Evolutionary conservation across 2,113 vertebrate genomes (phyloP).

Genomic region (Tachysurus vachellii): DNA sequence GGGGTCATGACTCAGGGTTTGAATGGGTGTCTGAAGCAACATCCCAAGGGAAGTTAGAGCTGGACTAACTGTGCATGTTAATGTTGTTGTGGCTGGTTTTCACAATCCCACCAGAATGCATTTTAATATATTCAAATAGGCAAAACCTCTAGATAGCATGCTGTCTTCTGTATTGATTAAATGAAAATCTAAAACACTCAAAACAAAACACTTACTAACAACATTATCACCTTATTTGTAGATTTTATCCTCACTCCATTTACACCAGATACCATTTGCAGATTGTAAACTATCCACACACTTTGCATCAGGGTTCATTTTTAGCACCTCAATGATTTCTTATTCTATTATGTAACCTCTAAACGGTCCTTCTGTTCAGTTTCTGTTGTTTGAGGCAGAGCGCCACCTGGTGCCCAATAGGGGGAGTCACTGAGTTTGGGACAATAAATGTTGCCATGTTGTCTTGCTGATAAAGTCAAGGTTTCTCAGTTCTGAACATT

Average conservation of each 20-base stretch:
- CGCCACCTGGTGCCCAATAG: conserved; percentile 24
- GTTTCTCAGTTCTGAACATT: not conserved
- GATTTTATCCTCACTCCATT: not conserved
- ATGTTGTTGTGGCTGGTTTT: conserved; percentile 43
- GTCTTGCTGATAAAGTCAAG: not conserved
- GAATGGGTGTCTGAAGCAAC: conserved; percentile 54
- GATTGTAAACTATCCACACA: not conserved
- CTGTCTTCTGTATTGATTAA: not conserved
- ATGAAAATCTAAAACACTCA: not conserved
- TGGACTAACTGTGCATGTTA: conserved; percentile 51
- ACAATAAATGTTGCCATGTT: not conserved
- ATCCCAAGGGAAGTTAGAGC: conserved; percentile 48
- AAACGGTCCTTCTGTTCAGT: not conserved
- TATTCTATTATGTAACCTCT: conserved; percentile 19
- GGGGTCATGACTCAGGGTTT: conserved; percentile 56
- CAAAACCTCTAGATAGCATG: conserved; percentile 2
- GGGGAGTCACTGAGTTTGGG: not conserved
- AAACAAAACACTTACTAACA: not conserved
- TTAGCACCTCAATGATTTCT: conserved; percentile 11
- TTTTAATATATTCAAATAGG: conserved; percentile 26
- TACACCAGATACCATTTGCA: not conserved
- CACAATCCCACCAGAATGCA: conserved; percentile 14
- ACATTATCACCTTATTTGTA: not conserved
- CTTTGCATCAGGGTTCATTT: conserved; percentile 14
- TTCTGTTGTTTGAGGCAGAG: conserved; percentile 16